Evolutionary conservation across 2,113 vertebrate genomes (phyloP), one percentile per base, ranked within the genome.

Genomic region (Tapirus terrestris): DNA sequence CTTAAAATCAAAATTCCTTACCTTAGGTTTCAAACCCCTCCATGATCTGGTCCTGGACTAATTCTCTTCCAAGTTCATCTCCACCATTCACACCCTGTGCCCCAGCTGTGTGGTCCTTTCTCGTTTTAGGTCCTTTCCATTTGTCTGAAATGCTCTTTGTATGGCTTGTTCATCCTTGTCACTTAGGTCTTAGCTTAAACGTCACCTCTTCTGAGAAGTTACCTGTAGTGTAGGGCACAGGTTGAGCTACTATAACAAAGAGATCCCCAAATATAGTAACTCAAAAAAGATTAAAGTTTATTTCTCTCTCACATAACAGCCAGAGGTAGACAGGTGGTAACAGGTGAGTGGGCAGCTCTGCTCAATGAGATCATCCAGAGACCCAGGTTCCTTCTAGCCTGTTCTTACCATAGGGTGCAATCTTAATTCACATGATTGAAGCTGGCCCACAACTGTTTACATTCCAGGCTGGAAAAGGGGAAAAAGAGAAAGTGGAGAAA

Each of bases 181-280:
- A 36, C 63, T 94, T 75, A 91, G 31, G 33, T 76, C 10, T 87
- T 79, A 56, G 58, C 29, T 87, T 89, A 91, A 83, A 89, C 73
- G 7, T 56, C 16, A 25, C 65, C 20, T 67, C 56, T 65, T 81
- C 60, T 83, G 27, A 86, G 45, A 81, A 25, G 9, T 87, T 31
- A 51, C 27, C 20, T 77, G 2, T 77, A 58, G n/a, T 89, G 33
- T 60, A 27, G 6, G 70, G 20, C 43, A 53, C 31, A 96, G 61
- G n/a, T 43, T 87, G 75, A 96, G 23, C 31, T 90, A 86, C 16
- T 86, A 43, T 51, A 87, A 67, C 20, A 82, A 72, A 85, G 73
- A 86, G 56, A 61, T 65, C 18, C 27, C 36, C 67, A 96, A 75
- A 88, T 92, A 48, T 12, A 88, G 31, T 82, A 92, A 92, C 76